These are phyloP conservation scores for Henricia sp. DNA, from an alignment of 53 echinoderm and acorn worm species.

Conservation along the genomic window DNA sequence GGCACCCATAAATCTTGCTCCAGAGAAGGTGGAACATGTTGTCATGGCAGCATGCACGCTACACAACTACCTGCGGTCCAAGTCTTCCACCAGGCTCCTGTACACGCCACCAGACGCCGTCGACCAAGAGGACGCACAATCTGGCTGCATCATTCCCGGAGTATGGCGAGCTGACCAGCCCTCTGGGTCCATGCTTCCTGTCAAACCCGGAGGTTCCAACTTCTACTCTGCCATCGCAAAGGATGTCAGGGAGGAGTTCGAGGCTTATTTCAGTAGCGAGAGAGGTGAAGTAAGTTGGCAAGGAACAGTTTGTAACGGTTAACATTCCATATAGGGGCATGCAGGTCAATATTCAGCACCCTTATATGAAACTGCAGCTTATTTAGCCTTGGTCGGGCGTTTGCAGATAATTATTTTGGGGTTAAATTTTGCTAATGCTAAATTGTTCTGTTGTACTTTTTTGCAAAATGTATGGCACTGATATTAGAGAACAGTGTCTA, in stretches of 20 bases:
- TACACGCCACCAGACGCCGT: background rate
- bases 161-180: background rate
- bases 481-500: background rate
- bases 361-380: background rate
- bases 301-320: background rate
- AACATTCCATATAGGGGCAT: background rate
- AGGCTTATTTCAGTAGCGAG: background rate
- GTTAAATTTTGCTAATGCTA: background rate
- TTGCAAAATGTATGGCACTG: background rate
- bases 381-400: background rate
- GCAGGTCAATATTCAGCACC: background rate
- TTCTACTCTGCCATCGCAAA: background rate
- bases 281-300: background rate
- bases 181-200: background rate
- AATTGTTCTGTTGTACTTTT: background rate
- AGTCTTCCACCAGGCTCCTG: background rate
- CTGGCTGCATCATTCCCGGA: background rate
- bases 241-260: background rate
- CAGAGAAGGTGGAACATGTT: background rate
- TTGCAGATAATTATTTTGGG: background rate
- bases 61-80: slow-evolving; percentile 21
- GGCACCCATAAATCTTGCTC: background rate
- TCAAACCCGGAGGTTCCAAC: background rate
- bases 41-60: slow-evolving; percentile 7
- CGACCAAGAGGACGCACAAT: background rate